A percentile compares a stretch with the other conserved stretches of the same genome.
These are phyloP conservation scores for Macaria notata DNA, from an alignment of 2,888 invertebrate genomes.

Conservation along the genomic window DNA sequence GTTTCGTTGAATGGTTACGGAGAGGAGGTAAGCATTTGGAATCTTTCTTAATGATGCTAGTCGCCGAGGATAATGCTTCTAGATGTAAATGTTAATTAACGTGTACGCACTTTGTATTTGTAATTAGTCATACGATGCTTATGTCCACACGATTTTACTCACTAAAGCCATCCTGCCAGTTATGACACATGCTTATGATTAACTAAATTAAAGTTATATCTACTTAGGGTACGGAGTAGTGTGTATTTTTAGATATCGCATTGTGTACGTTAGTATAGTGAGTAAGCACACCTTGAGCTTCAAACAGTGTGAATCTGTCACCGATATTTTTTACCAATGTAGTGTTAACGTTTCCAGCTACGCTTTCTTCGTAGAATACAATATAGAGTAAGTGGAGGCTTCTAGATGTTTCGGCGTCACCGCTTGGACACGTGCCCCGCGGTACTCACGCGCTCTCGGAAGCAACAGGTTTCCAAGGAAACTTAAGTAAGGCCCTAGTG, in stretches of 20 bases:
- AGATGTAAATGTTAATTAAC: slow-evolving; percentile 70
- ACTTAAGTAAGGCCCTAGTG: slow-evolving; percentile 69
- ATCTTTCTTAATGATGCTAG: slow-evolving; percentile 80
- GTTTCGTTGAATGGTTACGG: slow-evolving; percentile 30
- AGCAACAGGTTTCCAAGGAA: slow-evolving; percentile 41
- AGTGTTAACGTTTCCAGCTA: slow-evolving; percentile 59
- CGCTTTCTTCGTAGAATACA: slow-evolving; percentile 61
- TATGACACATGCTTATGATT: slow-evolving; percentile 80
- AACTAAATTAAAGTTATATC: slow-evolving; percentile 68
- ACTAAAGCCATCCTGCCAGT: slow-evolving; percentile 80
- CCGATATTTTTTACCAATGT: slow-evolving; percentile 73
- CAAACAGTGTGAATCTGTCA: slow-evolving; percentile 71
- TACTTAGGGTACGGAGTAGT: slow-evolving; percentile 77
- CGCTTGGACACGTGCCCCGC: slow-evolving; percentile 18
- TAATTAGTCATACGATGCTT: slow-evolving; percentile 77
- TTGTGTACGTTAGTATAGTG: slow-evolving; percentile 80
- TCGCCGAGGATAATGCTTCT: slow-evolving; percentile 73
- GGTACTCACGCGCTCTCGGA: slow-evolving; percentile 22
- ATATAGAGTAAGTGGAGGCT: slow-evolving; percentile 54
- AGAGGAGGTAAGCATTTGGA: slow-evolving; percentile 63
- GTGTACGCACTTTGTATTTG: slow-evolving; percentile 69
- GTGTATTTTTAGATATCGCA: slow-evolving; percentile 81
- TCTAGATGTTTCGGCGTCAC: slow-evolving; percentile 26
- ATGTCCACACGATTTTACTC: slow-evolving; percentile 78
- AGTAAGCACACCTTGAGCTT: slow-evolving; percentile 79